Conservation (phyloP, 2,888 invertebrate genomes). For the Drosophila anomalata region DNA sequence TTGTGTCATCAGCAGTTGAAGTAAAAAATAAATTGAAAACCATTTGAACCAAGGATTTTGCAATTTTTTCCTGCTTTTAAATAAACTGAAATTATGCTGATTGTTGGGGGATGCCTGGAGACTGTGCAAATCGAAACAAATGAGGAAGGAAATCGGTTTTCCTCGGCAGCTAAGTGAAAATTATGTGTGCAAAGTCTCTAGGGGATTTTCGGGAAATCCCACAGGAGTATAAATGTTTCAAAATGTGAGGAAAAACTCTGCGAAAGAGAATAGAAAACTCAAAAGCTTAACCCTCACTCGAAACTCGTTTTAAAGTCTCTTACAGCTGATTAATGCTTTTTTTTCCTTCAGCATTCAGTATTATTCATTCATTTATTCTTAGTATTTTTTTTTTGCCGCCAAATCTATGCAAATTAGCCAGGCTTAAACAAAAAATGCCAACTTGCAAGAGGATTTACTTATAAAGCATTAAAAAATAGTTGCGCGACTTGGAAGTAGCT, state of each 20-base stretch:
- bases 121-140: constrained; percentile 51
- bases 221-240: constrained; percentile 10
- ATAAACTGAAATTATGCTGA: constrained; percentile 72
- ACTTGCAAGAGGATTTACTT: constrained; percentile 17
- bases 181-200: constrained; percentile 42
- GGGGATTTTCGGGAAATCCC: constrained; percentile 12
- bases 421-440: constrained; percentile 40
- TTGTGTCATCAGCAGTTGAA: constrained; percentile 68
- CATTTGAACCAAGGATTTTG: constrained; percentile 52
- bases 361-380: constrained; percentile 43
- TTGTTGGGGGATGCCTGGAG: constrained; percentile 51
- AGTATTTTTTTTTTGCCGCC: constrained; percentile 5
- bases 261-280: constrained; percentile 29
- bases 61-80: constrained; percentile 18
- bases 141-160: constrained; percentile 48
- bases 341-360: neutral
- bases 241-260: constrained; percentile 22
- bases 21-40: constrained; percentile 69
- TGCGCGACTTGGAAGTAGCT: constrained; percentile 23
- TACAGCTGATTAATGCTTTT: constrained; percentile 12
- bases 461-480: constrained; percentile 49
- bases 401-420: constrained; percentile 67
- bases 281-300: constrained; percentile 36
- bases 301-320: constrained; percentile 27
- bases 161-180: constrained; percentile 46